Percentiles rank a stretch among this genome's conserved stretches.
Evolutionary conservation across 2,888 invertebrate species (phyloP).

Genomic region (Drosophila ustulata): DNA sequence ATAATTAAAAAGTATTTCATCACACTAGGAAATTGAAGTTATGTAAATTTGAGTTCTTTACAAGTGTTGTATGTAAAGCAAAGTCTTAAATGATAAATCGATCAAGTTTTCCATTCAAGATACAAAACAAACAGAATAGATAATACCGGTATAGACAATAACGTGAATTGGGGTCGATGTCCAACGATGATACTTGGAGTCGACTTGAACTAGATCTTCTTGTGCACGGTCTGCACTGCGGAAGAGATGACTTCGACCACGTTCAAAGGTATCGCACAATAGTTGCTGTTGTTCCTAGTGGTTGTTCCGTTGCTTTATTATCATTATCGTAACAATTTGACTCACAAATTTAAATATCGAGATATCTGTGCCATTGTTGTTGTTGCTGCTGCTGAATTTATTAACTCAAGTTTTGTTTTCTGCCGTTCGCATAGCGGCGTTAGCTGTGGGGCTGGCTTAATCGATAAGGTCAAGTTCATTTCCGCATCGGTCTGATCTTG

Average conservation of each 20-base stretch:
- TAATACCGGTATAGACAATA: not conserved
- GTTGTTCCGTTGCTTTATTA: conserved; percentile 66
- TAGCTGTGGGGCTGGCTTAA: conserved; percentile 26
- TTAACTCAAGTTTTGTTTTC: conserved; percentile 63
- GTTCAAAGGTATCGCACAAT: conserved; percentile 29
- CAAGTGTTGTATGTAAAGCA: not conserved
- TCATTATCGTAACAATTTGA: conserved; percentile 62
- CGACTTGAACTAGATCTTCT: conserved; percentile 69
- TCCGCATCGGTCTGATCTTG: conserved; percentile 62
- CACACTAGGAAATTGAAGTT: not conserved
- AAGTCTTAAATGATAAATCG: conserved; percentile 40
- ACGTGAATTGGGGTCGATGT: conserved; percentile 23
- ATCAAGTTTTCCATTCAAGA: not conserved
- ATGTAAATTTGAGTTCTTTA: not conserved
- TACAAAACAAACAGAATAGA: conserved; percentile 43
- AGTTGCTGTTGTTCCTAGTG: conserved; percentile 32
- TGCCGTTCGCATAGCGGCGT: conserved; percentile 47
- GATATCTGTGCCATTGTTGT: conserved; percentile 28
- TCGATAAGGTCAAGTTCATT: conserved; percentile 78
- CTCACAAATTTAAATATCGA: conserved; percentile 58
- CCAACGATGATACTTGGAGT: conserved; percentile 41
- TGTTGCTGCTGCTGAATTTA: conserved; percentile 56
- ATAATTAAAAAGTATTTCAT: not conserved
- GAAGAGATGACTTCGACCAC: conserved; percentile 50
- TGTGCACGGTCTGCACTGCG: conserved; percentile 36